phyloP scores from a whole-genome alignment of 64 coral and sea anemone species.

The Hydrozoanthus tunicans region DNA sequence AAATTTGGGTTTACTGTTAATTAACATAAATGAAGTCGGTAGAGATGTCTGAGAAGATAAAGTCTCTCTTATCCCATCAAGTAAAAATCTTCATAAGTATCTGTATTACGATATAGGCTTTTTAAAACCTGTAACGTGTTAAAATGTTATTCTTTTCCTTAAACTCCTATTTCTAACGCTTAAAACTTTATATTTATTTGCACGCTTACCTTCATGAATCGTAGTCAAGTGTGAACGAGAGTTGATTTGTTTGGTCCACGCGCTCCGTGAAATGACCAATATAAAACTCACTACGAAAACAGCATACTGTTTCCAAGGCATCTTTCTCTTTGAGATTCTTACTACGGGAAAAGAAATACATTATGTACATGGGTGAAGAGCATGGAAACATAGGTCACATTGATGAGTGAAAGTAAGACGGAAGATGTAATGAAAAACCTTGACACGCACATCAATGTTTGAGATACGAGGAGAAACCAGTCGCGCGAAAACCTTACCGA shows the following conservation, averaged over 20 bases:
- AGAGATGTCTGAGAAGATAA: constrained; percentile 1
- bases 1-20: background rate
- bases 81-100: background rate
- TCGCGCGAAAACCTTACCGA: background rate
- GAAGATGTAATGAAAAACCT: background rate
- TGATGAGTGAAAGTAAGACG: background rate
- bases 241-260: background rate
- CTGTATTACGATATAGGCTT: background rate
- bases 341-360: background rate
- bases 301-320: constrained; percentile 22
- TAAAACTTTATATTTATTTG: background rate
- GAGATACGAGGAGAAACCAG: background rate
- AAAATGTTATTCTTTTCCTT: background rate
- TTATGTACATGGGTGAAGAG: background rate
- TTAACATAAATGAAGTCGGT: background rate
- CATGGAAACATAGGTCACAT: background rate
- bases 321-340: background rate
- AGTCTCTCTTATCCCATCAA: background rate
- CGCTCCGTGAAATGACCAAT: background rate
- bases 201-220: constrained; percentile 36
- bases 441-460: background rate
- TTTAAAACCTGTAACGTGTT: background rate
- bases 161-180: background rate
- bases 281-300: constrained; percentile 2
- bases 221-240: constrained; percentile 19